Percentiles rank a stretch among this genome's conserved stretches.
Evolutionary conservation across 2,113 vertebrate genomes (phyloP).

Genomic region (Empidonax alnorum): DNA sequence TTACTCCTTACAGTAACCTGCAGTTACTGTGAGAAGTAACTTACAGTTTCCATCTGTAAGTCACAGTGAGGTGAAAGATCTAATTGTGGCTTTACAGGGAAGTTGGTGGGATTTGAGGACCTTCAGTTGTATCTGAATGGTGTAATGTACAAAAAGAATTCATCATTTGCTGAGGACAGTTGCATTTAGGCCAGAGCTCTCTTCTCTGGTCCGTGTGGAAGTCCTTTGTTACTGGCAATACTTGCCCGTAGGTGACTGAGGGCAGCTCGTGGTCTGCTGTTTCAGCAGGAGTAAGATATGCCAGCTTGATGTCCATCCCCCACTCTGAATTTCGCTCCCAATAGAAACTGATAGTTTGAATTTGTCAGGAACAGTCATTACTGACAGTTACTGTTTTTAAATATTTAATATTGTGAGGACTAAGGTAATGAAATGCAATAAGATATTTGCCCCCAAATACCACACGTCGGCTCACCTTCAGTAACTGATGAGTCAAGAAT

Average conservation of each 20-base stretch:
- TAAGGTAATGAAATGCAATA: neutral
- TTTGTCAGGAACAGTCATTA: neutral
- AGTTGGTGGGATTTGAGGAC: neutral
- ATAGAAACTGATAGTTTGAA: neutral
- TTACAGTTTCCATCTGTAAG: neutral
- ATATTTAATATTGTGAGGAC: neutral
- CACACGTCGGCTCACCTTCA: neutral
- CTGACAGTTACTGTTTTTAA: neutral
- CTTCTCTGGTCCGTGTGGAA: neutral
- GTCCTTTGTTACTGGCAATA: neutral
- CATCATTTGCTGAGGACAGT: neutral
- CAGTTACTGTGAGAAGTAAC: neutral
- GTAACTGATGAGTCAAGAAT: neutral
- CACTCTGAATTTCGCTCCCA: neutral
- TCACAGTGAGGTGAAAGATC: neutral
- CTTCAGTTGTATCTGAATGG: neutral
- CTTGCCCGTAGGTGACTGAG: neutral
- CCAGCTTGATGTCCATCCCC: neutral
- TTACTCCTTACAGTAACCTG: neutral
- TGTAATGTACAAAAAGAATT: neutral
- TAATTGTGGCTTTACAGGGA: neutral
- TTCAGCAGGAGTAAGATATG: neutral
- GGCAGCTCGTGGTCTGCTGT: neutral
- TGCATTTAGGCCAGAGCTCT: neutral
- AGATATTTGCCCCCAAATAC: neutral